Base-by-base conservation (phyloP, 2,888 invertebrate species). In the Petrophora chlorosata region DNA sequence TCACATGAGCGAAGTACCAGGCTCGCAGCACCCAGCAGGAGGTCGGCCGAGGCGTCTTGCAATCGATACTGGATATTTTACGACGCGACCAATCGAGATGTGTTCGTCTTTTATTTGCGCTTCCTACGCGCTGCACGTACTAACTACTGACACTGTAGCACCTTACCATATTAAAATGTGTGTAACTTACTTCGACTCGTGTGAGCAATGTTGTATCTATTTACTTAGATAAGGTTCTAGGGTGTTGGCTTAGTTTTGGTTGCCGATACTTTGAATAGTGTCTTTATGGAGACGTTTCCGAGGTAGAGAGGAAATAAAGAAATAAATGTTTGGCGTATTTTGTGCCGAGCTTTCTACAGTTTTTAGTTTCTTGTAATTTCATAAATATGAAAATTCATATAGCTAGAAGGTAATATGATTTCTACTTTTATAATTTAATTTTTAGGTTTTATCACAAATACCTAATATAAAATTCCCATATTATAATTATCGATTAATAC, bases 1-100 rank as follows among this genome's bases (percentile, higher is more conserved):
- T 34, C 10, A 34, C 30, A 10, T 35, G 22, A 19, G 29, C 28
- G 13, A 5, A 25, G 43, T 59, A 66, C 57, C 59, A 63, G 71
- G 67, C 55, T 38, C 49, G 53, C 59, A 68, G 61, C 35, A 48
- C 79, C 10, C 84, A 70, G 78, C 82, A 68, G 84, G 84, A 70
- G 79, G 67, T 71, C 58, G 62, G 54, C 63, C 68, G 71, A 73
- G 73, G 73, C 75, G 74, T 73, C 70, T 71, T 67, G 85, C 77
- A 80, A 84, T 82, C 85, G 81, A 85, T 82, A 79, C 73, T 67
- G 65, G 64, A 69, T 78, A 79, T 82, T n/a, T 81, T 79, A 83
- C 77, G 75, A 72, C 48, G 10, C 26, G 26, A 2, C 34, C 5
- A 32, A 19, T 23, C 16, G 22, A 8, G 72, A 76, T 70, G 65